phyloP scores from a whole-genome alignment of 2,888 invertebrate genomes.

The Eurytoma adleriae region DNA sequence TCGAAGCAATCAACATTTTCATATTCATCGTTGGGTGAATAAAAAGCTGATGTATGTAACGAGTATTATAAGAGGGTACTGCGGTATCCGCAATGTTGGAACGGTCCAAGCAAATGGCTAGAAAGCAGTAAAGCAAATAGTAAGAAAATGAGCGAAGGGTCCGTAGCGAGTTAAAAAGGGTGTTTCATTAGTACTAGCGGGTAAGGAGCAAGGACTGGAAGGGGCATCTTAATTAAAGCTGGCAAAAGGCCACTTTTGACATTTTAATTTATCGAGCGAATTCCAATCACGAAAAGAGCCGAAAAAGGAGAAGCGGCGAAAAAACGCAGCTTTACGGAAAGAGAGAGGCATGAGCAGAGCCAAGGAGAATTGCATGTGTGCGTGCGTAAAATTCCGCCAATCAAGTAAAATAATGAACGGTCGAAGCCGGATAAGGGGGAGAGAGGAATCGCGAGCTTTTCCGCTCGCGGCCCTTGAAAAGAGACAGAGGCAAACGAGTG shows the following conservation, averaged over 20 bases:
- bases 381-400: slow-evolving; percentile 52
- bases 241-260: slow-evolving; percentile 41
- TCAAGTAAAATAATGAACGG: slow-evolving; percentile 57
- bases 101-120: too few species aligned
- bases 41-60: too few species aligned
- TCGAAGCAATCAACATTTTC: too few species aligned
- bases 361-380: slow-evolving; percentile 16
- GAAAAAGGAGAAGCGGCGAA: slow-evolving; percentile 36
- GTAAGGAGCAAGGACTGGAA: too few species aligned
- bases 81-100: too few species aligned
- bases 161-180: slow-evolving; percentile 12
- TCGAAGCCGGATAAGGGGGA: slow-evolving; percentile 12
- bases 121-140: too few species aligned
- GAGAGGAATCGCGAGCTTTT: slow-evolving; percentile 41
- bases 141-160: too few species aligned
- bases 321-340: slow-evolving; percentile 11
- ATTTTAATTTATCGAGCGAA: slow-evolving; percentile 55
- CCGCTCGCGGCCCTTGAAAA: slow-evolving; percentile 37
- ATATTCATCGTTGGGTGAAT: too few species aligned
- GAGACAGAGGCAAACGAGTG: slow-evolving; percentile 26
- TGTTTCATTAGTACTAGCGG: slow-evolving; percentile 18
- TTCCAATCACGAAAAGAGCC: slow-evolving; percentile 53
- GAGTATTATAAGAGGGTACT: too few species aligned
- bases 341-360: slow-evolving; percentile 20
- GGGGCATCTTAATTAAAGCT: slow-evolving; percentile 40